Percentiles rank a stretch among this genome's conserved stretches.
phyloP scores from a whole-genome alignment of 1,140 invertebrate species.

The Sitophilus oryzae region DNA sequence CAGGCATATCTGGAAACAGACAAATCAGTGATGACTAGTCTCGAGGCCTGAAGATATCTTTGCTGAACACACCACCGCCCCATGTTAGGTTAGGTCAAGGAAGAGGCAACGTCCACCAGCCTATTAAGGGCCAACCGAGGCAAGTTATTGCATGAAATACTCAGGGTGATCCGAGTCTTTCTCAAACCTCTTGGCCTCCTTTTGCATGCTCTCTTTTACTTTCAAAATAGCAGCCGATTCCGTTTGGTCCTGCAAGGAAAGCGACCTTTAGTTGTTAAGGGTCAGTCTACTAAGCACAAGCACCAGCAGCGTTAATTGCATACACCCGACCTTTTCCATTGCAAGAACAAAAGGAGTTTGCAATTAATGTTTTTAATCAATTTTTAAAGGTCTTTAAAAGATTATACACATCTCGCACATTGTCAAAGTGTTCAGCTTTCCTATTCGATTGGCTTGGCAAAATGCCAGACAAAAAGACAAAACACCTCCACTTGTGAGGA shows the following conservation, averaged over 20 bases:
- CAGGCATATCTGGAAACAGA: conserved; percentile 46
- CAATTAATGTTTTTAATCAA: no score
- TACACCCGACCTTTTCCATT: conserved; percentile 16
- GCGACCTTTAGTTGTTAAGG: conserved; percentile 50
- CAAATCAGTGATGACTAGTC: conserved; percentile 43
- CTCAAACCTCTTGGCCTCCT: conserved; percentile 98
- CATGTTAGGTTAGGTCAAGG: conserved; percentile 43
- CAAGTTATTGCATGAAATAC: conserved; percentile 87
- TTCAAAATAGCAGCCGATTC: conserved; percentile 98
- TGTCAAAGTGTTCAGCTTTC: no score
- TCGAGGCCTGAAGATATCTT: conserved; percentile 38
- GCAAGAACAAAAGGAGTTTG: no score
- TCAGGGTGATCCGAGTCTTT: conserved; percentile 96
- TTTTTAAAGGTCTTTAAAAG: no score
- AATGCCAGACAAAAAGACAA: no score
- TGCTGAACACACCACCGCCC: conserved; percentile 44
- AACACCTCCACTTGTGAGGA: no score
- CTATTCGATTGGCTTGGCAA: no score
- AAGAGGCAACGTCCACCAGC: conserved; percentile 43
- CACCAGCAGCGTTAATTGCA: conserved; percentile 20
- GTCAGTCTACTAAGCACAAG: conserved; percentile 45
- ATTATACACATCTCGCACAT: no score
- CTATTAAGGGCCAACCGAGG: conserved; percentile 38
- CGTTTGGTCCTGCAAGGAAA: conserved; percentile 85
- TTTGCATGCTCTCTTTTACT: conserved; percentile 99